Conservation (phyloP, 1,140 invertebrate species). For the Atta cephalotes region DNA sequence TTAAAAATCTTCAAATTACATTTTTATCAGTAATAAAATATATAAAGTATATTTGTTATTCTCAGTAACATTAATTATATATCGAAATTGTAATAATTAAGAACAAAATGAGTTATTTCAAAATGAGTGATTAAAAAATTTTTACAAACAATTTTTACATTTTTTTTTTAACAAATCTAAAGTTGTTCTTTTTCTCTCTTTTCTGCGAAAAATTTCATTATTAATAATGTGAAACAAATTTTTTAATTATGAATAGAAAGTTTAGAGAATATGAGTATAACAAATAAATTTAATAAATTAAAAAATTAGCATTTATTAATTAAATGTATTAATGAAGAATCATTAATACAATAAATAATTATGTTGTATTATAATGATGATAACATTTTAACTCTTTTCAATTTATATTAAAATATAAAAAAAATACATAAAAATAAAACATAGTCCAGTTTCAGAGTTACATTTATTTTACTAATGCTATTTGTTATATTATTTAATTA, state of each 20-base stretch:
- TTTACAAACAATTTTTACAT: slow-evolving; percentile 19
- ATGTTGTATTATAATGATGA: background rate
- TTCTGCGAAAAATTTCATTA: background rate
- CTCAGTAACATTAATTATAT: slow-evolving; percentile 27
- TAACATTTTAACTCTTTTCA: background rate
- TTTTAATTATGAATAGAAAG: background rate
- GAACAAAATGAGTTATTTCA: background rate
- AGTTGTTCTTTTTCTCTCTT: background rate
- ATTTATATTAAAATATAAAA: slow-evolving; percentile 39
- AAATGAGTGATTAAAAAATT: background rate
- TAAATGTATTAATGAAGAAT: background rate
- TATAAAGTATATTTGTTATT: slow-evolving; percentile 18
- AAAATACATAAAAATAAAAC: slow-evolving; percentile 67
- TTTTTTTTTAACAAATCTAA: background rate
- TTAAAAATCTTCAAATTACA: slow-evolving; percentile 43
- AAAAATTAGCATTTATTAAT: slow-evolving; percentile 14
- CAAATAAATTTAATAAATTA: slow-evolving; percentile 4
- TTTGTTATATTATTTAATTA: slow-evolving; percentile 58
- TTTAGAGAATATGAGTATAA: background rate
- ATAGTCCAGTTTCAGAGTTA: slow-evolving; percentile 59
- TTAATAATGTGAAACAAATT: background rate
- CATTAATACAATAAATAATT: slow-evolving; percentile 16
- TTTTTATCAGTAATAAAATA: slow-evolving; percentile 8
- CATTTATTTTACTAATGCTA: slow-evolving; percentile 63
- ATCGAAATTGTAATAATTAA: background rate